Evolutionary conservation across 2,113 vertebrate species (phyloP).

Genomic region (Catagonus wagneri): DNA sequence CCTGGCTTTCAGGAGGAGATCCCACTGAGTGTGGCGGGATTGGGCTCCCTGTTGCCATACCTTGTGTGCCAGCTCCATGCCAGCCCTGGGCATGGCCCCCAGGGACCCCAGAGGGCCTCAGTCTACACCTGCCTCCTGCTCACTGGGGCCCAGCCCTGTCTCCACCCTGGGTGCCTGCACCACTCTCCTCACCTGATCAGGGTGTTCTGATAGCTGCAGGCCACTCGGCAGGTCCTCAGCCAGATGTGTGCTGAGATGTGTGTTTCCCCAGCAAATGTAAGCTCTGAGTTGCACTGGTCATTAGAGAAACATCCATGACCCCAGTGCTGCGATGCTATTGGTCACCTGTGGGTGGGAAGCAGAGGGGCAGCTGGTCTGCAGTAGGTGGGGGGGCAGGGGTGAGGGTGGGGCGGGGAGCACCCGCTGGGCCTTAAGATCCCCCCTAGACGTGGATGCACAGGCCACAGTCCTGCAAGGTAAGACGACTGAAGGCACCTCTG

Average conservation of each 20-base stretch:
- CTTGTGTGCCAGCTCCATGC: not conserved
- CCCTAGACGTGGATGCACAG: not conserved
- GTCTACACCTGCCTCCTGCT: not conserved
- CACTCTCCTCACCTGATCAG: not conserved
- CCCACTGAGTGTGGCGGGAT: not conserved
- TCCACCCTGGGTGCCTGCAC: not conserved
- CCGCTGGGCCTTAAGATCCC: no score
- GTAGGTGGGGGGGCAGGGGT: not conserved
- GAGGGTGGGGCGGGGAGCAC: not conserved
- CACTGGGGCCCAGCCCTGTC: not conserved
- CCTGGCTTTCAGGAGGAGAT: not conserved
- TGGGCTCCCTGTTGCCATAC: not conserved
- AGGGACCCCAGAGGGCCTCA: not conserved
- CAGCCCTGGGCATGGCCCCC: not conserved
- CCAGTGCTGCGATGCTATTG: accelerated
- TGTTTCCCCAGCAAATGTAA: not conserved
- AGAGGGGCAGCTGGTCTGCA: not conserved
- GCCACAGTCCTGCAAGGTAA: not conserved
- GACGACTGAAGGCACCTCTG: not conserved
- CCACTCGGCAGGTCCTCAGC: not conserved
- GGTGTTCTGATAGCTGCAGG: not conserved
- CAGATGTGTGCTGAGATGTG: not conserved
- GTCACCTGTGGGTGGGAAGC: not conserved
- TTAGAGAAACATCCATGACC: not conserved
- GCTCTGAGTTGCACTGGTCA: no score